Evolutionary conservation across 2,888 invertebrate species (phyloP).

Genomic region (Hedya salicella): DNA sequence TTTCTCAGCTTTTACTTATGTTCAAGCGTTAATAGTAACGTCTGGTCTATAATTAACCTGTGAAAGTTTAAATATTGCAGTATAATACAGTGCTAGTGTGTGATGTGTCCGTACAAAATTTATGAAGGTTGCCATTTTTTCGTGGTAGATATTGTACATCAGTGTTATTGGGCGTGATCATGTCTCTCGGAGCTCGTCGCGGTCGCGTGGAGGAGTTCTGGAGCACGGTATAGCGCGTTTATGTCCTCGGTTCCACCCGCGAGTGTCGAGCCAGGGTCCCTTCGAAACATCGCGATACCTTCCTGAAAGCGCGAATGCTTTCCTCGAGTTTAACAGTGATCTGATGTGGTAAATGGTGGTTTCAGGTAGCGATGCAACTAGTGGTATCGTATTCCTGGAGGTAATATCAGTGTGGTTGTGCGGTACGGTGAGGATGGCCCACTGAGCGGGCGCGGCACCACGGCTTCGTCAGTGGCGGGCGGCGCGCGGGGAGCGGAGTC

Average conservation of each 20-base stretch:
- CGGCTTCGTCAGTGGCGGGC: constrained; percentile 83
- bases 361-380: constrained; percentile 80
- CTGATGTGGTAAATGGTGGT: constrained; percentile 61
- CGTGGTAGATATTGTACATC: constrained; percentile 74
- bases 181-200: constrained; percentile 49
- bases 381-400: constrained; percentile 81
- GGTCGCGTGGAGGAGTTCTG: constrained; percentile 53
- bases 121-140: constrained; percentile 84
- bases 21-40: constrained; percentile 84
- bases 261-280: constrained; percentile 33
- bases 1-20: constrained; percentile 85
- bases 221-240: constrained; percentile 49
- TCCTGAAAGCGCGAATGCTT: constrained; percentile 23
- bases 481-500: constrained; percentile 85
- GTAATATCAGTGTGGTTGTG: constrained; percentile 84
- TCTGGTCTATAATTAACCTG: constrained; percentile 83
- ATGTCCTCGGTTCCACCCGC: constrained; percentile 48
- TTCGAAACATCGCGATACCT: constrained; percentile 21
- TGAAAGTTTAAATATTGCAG: constrained; percentile 84
- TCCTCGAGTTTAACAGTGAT: constrained; percentile 21
- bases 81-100: constrained; percentile 76
- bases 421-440: constrained; percentile 86
- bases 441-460: constrained; percentile 82
- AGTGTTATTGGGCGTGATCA: constrained; percentile 76
- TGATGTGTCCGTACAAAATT: constrained; percentile 72